Evolutionary conservation across 2,888 invertebrate species (phyloP), one percentile per base, ranked within the genome.

Genomic region (Scelioninae gen. 1): DNA sequence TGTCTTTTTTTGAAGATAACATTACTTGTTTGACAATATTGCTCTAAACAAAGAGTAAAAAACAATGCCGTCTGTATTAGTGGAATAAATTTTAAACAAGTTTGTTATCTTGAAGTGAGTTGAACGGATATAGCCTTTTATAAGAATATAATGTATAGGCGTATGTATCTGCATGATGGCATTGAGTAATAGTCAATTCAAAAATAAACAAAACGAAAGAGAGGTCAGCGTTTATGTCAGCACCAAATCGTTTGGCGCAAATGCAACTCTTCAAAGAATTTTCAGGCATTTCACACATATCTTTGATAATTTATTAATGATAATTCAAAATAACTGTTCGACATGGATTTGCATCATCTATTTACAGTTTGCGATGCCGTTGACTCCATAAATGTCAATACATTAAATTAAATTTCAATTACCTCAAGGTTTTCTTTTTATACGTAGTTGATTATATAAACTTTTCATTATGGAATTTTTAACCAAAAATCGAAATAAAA

Each of bases 31-130:
- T 6, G 11, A 43, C 43, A 43, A 43, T 43, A 43, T 43, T 43
- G 43, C n/a, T 43, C 11, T 1, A 31, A 63, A 49, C 13, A 49
- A 49, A 34, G 51, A 38, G 8, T 11, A 65, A 53, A 49, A 51
- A 51, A 38, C 40, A 66, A 66, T 43, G 7, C 11, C 5, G 16
- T 47, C 11, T 47, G 45, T 47, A 15, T 15, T 55, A 9, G 11
- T 16, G 38, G 68, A 55, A 68, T 68, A 68, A 31, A 68, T 68
- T 56, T 32, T 45, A 68, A 68, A 68, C 68, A 53, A 55, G 55
- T 68, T 68, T 45, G 43, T 47, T 68, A 68, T 68, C 68, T 53
- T 53, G 13, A 10, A 68, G 16, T 16, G 3, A 9, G 68, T 68
- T n/a, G 34, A 15, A 56, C 32, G 31, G 55, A 68, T 43, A 55